Percentiles rank a stretch among this genome's conserved stretches.
Conservation (phyloP, 2,797 vertebrate genomes). For the Bradypus variegatus region DNA sequence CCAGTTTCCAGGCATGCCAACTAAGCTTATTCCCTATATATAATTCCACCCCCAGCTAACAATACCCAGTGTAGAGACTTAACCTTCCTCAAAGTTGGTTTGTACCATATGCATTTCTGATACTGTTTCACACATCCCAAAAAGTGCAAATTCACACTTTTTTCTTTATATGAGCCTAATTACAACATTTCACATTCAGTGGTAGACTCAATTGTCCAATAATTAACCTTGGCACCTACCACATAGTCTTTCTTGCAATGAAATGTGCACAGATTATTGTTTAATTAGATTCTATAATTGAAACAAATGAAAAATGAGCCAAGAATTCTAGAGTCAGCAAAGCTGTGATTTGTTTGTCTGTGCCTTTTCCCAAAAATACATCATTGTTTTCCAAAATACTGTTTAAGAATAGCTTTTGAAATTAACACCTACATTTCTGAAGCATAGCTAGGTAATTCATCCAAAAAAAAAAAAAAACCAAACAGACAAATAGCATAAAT, state of each 20-base stretch:
- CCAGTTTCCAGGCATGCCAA: not conserved
- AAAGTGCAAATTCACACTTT: conserved; percentile 41
- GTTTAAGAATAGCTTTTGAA: conserved; percentile 2
- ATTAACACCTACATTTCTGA: conserved; percentile 6
- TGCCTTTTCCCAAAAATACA: conserved; percentile 2
- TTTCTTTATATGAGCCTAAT: conserved; percentile 34
- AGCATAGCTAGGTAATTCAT: not conserved
- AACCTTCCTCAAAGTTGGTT: not conserved
- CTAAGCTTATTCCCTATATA: not conserved
- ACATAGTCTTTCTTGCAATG: conserved; percentile 29
- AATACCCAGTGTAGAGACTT: not conserved
- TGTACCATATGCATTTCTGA: not conserved
- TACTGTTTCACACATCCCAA: not conserved
- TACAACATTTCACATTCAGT: conserved; percentile 27
- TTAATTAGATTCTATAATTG: conserved; percentile 54
- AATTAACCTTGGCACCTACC: conserved; percentile 46
- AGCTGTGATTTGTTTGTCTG: conserved; percentile 36
- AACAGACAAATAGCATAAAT: conserved; percentile 4
- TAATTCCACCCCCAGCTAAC: not conserved
- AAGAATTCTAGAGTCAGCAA: conserved; percentile 51
- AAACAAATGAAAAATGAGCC: conserved; percentile 56
- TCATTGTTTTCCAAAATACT: conserved; percentile 17
- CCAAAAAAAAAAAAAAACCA: not conserved
- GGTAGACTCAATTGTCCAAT: conserved; percentile 23
- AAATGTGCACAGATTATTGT: conserved; percentile 39